Base-by-base conservation (phyloP, 2,797 vertebrate genomes). In the Taeniopygia guttata region DNA sequence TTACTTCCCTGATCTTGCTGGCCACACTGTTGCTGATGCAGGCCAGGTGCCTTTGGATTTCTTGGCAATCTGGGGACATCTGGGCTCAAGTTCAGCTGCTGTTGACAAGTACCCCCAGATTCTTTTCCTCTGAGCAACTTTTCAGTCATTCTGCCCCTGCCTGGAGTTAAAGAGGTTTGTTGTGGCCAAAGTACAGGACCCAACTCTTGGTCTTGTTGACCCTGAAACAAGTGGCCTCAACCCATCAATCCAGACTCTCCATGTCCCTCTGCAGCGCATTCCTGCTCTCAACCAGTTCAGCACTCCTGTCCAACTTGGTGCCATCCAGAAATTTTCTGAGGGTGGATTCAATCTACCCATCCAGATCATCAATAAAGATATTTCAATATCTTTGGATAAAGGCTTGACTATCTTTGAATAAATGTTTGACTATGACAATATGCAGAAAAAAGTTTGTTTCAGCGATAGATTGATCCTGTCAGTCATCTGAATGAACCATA, bases 291-390 rank as follows among this genome's bases (percentile, higher is more conserved):
- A 29, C 27, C 7, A 43, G 5, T 20, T 46, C 38, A 73, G 40
- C 2, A 8, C 7, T 72, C 13, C 38, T 23, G 21, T 9, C 16
- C 18, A 48, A 2, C 7, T 48, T 13, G 13, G 6, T 12, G 5
- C 7, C 10, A 20, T n/a, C 16, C 12, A 14, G 5, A 43, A 38
- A 69, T n/a, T 63, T 69, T 7, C 5, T 16, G 25, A 15, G 11
- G 11, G 9, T 32, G 3, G 6, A 10, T 20, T 60, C 0, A 0
- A n/a, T 48, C 4, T 3, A 7, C 6, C 12, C 13, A 36, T 21
- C 10, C 23, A n/a, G 20, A 25, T 45, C 8, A n/a, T 43, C 20
- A 51, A 2, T 32, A 49, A n/a, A n/a, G 11, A 14, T 13, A 73
- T 4, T 40, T 40, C 40, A 40, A 40, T 40, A 40, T 40, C 10